These are phyloP conservation scores for Psephotus haematonotus DNA, from an alignment of 2,113 vertebrate genomes.

Conservation along the genomic window DNA sequence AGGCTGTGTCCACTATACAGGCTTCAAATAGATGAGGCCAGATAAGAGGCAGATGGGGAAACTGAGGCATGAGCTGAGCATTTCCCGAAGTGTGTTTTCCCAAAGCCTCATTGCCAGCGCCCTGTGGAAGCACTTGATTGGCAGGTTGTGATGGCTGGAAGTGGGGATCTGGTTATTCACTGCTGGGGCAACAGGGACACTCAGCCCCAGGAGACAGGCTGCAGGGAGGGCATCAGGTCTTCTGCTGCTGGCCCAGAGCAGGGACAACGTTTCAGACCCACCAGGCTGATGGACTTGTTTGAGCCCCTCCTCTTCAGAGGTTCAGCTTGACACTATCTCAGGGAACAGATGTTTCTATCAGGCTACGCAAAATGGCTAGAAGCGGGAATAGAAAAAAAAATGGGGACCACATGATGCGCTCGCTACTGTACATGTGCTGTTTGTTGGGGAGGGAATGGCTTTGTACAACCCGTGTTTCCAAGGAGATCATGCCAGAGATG, in stretches of 20 bases:
- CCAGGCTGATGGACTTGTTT: rapidly evolving
- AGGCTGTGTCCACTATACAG: neutral
- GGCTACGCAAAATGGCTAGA: neutral
- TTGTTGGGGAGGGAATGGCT: neutral
- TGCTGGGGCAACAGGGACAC: rapidly evolving
- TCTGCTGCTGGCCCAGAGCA: neutral
- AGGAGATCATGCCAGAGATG: conserved; percentile 15
- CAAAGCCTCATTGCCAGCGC: rapidly evolving
- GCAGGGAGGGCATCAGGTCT: neutral
- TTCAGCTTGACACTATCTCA: neutral
- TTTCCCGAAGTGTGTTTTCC: neutral
- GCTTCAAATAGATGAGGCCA: neutral
- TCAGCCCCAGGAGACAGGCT: neutral
- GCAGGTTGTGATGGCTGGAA: neutral
- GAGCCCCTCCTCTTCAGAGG: neutral
- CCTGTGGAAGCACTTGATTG: rapidly evolving
- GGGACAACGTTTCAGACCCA: neutral
- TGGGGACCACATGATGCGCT: neutral
- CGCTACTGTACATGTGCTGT: rapidly evolving
- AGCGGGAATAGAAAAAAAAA: neutral
- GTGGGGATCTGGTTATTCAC: neutral
- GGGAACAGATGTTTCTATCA: neutral
- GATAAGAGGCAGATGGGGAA: neutral
- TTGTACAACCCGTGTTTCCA: conserved; percentile 2
- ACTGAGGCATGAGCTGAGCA: rapidly evolving